Percentiles rank a stretch among this genome's conserved stretches.
Conservation (phyloP, 2,113 vertebrate genomes). For the Cyprinodon variegatus region DNA sequence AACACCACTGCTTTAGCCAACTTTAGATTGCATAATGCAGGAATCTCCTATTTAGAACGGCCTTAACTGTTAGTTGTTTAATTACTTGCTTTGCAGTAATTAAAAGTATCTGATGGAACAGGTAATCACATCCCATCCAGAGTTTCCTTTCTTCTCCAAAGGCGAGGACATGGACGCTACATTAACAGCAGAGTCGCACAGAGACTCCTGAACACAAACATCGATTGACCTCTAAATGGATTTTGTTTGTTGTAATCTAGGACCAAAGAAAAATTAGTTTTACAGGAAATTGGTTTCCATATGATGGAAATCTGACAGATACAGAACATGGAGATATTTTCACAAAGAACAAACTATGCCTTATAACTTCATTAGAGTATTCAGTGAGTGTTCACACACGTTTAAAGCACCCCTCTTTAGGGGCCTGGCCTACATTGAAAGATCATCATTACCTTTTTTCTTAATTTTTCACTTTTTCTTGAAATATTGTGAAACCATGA, state of each 20-base stretch:
- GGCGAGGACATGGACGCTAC: neutral
- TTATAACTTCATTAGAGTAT: neutral
- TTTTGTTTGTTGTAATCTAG: neutral
- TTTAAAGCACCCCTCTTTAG: neutral
- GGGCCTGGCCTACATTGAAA: neutral
- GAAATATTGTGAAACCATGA: neutral
- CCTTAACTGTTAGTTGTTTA: constrained; percentile 1
- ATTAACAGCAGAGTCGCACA: neutral
- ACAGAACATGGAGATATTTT: neutral
- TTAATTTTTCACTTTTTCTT: neutral
- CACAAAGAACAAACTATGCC: neutral
- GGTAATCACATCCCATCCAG: constrained; percentile 1
- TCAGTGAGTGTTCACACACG: neutral
- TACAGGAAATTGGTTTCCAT: neutral
- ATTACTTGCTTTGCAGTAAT: constrained; percentile 10
- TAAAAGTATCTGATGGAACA: neutral
- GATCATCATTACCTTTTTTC: neutral
- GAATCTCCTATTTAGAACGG: neutral
- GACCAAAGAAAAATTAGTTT: neutral
- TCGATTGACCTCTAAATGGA: neutral
- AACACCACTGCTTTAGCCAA: neutral
- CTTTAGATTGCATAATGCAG: neutral
- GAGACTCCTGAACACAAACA: constrained; percentile 1
- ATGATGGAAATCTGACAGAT: neutral
- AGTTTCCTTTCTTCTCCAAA: neutral